phyloP scores from a whole-genome alignment of 2,113 vertebrate genomes.

The Thamnophis sirtalis region DNA sequence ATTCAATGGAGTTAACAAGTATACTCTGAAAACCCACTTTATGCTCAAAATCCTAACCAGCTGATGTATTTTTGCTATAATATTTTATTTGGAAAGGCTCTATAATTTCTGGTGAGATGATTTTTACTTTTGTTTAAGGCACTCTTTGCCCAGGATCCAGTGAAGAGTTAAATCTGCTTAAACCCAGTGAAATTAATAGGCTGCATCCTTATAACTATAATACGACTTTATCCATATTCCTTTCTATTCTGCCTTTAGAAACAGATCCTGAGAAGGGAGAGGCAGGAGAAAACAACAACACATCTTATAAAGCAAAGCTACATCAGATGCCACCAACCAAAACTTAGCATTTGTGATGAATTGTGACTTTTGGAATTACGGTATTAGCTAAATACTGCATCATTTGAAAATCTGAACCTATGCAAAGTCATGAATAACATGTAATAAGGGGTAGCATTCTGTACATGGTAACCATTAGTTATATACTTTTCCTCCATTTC shows the following conservation, averaged over 20 bases:
- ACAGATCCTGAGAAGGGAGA: neutral
- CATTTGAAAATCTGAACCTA: neutral
- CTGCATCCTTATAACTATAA: neutral
- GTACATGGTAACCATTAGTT: neutral
- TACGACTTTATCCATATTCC: neutral
- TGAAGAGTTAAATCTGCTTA: neutral
- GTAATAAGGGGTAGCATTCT: neutral
- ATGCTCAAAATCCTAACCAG: constrained; percentile 46
- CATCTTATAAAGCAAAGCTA: neutral
- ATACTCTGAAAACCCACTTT: constrained; percentile 64
- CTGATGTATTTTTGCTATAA: constrained; percentile 34
- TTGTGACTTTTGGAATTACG: neutral
- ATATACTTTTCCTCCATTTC: neutral
- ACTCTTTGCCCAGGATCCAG: constrained; percentile 11
- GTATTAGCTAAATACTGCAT: neutral
- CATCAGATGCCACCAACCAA: neutral
- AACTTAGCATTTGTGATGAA: neutral
- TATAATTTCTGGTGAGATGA: constrained; percentile 35
- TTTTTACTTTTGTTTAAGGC: constrained; percentile 30
- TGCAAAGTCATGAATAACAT: neutral
- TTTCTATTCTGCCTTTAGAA: neutral
- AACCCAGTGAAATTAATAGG: neutral
- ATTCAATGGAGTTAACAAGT: constrained; percentile 69
- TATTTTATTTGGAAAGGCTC: constrained; percentile 29
- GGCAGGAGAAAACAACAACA: neutral